phyloP scores from a whole-genome alignment of 2,797 vertebrate genomes.

The Linurgus olivaceus region DNA sequence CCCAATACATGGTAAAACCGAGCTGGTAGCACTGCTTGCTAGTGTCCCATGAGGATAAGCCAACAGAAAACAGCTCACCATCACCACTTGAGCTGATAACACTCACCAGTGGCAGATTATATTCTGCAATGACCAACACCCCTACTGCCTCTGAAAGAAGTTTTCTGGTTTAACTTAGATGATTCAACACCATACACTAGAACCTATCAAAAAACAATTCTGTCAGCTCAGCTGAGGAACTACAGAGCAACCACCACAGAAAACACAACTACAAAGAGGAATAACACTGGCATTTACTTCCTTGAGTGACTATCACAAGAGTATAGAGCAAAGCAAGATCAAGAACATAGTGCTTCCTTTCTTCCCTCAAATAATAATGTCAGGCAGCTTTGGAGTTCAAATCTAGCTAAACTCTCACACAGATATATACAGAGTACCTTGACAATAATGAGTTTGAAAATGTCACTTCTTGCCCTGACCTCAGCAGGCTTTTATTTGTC shows the following conservation, averaged over 20 bases:
- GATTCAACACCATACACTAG: background rate
- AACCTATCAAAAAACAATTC: background rate
- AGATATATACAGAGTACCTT: background rate
- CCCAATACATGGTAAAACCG: background rate
- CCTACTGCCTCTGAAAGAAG: background rate
- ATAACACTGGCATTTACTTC: background rate
- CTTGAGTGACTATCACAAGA: background rate
- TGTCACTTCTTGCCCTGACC: background rate
- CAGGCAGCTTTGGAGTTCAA: background rate
- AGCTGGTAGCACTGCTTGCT: background rate
- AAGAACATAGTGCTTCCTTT: background rate
- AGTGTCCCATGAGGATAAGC: background rate
- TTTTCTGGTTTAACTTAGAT: background rate
- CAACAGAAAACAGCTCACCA: background rate
- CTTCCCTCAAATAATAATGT: background rate
- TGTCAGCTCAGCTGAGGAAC: background rate
- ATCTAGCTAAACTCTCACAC: background rate
- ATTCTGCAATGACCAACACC: background rate
- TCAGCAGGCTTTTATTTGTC: background rate
- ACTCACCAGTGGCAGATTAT: accelerated
- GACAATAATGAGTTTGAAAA: background rate
- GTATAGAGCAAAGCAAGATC: background rate
- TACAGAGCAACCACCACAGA: background rate
- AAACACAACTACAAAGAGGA: background rate
- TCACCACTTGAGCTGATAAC: background rate